These are phyloP conservation scores for Poeciliopsis prolifica DNA, from an alignment of 2,113 vertebrate species.

Conservation along the genomic window DNA sequence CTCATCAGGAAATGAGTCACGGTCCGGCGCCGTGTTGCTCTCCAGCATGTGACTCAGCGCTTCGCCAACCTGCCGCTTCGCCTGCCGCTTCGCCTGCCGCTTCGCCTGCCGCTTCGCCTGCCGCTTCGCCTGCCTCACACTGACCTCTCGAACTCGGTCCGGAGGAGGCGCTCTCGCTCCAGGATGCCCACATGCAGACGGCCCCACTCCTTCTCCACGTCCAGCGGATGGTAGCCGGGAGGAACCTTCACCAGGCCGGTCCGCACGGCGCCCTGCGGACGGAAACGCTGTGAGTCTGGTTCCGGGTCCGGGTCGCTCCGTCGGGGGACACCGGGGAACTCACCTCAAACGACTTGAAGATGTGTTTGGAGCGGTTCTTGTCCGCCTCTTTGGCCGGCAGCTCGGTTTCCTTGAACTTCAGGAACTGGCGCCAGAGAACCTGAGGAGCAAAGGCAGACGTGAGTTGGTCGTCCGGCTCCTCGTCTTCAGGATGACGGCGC, in stretches of 20 bases:
- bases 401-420: slow-evolving; percentile 94
- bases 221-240: slow-evolving; percentile 88
- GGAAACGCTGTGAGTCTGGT: neutral
- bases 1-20: slow-evolving; percentile 56
- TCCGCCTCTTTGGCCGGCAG: slow-evolving; percentile 92
- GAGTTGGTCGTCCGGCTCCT: neutral
- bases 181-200: slow-evolving; percentile 91
- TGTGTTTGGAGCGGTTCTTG: slow-evolving; percentile 91
- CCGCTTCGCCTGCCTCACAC: neutral
- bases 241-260: slow-evolving; percentile 88
- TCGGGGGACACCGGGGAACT: neutral
- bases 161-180: slow-evolving; percentile 91
- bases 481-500: neutral
- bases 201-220: slow-evolving; percentile 97
- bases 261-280: slow-evolving; percentile 84
- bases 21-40: neutral
- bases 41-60: no score
- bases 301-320: neutral
- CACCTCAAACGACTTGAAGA: slow-evolving; percentile 91
- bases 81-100: no score
- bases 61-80: no score
- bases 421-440: slow-evolving; percentile 94
- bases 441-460: slow-evolving; percentile 35
- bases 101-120: no score
- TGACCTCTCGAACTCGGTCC: slow-evolving; percentile 87